These are phyloP conservation scores for Electrona antarctica DNA, from an alignment of 2,113 vertebrate genomes.

Conservation along the genomic window DNA sequence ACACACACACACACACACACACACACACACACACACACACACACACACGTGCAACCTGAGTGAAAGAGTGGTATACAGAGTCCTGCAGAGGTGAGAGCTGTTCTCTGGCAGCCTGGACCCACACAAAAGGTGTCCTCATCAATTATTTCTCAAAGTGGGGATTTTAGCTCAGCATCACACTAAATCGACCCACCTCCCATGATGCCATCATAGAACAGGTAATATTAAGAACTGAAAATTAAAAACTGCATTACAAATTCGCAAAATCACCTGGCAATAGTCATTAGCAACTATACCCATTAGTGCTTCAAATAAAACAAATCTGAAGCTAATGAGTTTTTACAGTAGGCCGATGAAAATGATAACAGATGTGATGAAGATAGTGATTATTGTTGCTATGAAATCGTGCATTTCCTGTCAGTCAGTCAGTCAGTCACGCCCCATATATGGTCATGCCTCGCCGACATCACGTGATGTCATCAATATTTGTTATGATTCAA, in stretches of 20 bases:
- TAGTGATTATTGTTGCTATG: too few relatives aligned
- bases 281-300: not conserved
- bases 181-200: constrained; percentile 43
- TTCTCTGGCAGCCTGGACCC: constrained; percentile 86
- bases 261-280: not conserved
- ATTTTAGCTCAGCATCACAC: constrained; percentile 48
- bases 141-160: constrained; percentile 71
- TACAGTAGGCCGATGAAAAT: not conserved
- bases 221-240: constrained; percentile 28
- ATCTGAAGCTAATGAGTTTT: too few relatives aligned
- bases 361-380: not conserved
- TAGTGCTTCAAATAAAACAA: not conserved
- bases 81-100: constrained; percentile 90
- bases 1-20: too few relatives aligned
- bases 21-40: not conserved
- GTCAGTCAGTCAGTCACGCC: too few relatives aligned
- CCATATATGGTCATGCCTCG: too few relatives aligned
- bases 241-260: constrained; percentile 20
- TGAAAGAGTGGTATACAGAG: constrained; percentile 88
- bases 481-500: too few relatives aligned
- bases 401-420: too few relatives aligned
- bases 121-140: constrained; percentile 45
- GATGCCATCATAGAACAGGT: constrained; percentile 5
- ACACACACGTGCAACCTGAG: constrained; percentile 80
- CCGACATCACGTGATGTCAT: too few relatives aligned